Percentiles rank a stretch among this genome's conserved stretches.
phyloP scores from a whole-genome alignment of 2,113 vertebrate genomes.

The Indri indri region DNA sequence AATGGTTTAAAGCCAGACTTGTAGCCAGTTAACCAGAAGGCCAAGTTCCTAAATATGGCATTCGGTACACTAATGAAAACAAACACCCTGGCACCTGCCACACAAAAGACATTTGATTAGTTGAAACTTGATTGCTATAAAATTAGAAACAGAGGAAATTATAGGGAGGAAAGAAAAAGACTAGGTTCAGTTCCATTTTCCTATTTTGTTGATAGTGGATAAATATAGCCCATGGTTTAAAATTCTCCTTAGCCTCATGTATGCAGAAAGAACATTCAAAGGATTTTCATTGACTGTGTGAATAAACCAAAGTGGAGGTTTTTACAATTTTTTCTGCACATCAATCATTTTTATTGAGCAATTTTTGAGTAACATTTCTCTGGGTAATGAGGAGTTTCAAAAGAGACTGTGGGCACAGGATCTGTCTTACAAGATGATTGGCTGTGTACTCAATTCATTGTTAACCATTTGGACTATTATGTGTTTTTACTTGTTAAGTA shows the following conservation, averaged over 20 bases:
- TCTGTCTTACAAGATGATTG: neutral
- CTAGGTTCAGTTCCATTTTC: constrained; percentile 41
- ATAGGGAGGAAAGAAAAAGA: constrained; percentile 64
- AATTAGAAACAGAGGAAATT: constrained; percentile 78
- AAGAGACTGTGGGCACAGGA: neutral
- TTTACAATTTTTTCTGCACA: neutral
- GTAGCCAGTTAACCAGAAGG: constrained; percentile 81
- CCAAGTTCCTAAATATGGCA: constrained; percentile 84
- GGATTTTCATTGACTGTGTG: neutral
- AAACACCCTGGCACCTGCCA: constrained; percentile 84
- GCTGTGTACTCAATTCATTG: neutral
- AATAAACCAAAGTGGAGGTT: neutral
- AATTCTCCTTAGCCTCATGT: neutral
- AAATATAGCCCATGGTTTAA: constrained; percentile 68
- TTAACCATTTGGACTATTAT: neutral
- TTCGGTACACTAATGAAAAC: constrained; percentile 81
- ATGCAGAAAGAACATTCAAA: constrained; percentile 6
- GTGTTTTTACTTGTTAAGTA: neutral
- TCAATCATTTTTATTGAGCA: neutral
- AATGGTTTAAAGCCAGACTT: constrained; percentile 79
- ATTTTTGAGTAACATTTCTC: neutral
- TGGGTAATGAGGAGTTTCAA: neutral
- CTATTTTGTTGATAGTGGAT: constrained; percentile 74
- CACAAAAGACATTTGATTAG: constrained; percentile 84
- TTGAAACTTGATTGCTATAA: constrained; percentile 75